Conservation (phyloP, 1,140 invertebrate genomes). For the Drosophila prosaltans region DNA sequence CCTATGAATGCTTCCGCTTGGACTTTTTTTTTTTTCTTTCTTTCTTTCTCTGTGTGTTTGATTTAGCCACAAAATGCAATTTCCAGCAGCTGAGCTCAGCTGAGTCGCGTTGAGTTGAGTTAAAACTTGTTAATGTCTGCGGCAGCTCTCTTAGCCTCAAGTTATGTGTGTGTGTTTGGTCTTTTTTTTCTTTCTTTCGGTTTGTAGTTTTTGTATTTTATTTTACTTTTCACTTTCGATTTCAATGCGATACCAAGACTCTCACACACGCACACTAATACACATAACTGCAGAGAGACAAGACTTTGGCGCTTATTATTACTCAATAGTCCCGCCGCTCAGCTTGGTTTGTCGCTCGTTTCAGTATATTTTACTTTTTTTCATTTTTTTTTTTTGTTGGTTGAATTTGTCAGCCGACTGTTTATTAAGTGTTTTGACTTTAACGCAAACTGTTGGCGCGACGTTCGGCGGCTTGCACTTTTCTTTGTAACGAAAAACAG, state of each 20-base stretch:
- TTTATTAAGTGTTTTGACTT: slow-evolving; percentile 82
- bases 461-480: slow-evolving; percentile 27
- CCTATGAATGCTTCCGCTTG: slow-evolving; percentile 39
- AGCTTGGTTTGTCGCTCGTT: slow-evolving; percentile 8
- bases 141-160: slow-evolving; percentile 1
- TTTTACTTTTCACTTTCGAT: slow-evolving; percentile 71
- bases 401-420: slow-evolving; percentile 79
- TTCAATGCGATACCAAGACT: slow-evolving; percentile 56
- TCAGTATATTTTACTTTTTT: background rate
- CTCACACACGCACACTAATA: slow-evolving; percentile 39
- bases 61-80: slow-evolving; percentile 25
- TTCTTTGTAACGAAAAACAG: slow-evolving; percentile 11
- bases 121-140: slow-evolving; percentile 35
- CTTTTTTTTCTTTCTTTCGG: slow-evolving; percentile 31
- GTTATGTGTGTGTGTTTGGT: background rate
- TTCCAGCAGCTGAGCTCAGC: slow-evolving; percentile 12
- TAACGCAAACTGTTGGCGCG: slow-evolving; percentile 76
- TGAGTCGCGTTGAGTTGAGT: slow-evolving; percentile 6
- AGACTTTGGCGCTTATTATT: slow-evolving; percentile 75
- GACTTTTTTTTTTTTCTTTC: slow-evolving; percentile 6
- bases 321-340: slow-evolving; percentile 63
- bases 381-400: slow-evolving; percentile 52
- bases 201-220: slow-evolving; percentile 7
- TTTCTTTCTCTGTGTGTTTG: too few relatives aligned
- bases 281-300: slow-evolving; percentile 10